Conservation (phyloP, 2,888 invertebrate genomes). For the Drosophila nr. medialis region DNA sequence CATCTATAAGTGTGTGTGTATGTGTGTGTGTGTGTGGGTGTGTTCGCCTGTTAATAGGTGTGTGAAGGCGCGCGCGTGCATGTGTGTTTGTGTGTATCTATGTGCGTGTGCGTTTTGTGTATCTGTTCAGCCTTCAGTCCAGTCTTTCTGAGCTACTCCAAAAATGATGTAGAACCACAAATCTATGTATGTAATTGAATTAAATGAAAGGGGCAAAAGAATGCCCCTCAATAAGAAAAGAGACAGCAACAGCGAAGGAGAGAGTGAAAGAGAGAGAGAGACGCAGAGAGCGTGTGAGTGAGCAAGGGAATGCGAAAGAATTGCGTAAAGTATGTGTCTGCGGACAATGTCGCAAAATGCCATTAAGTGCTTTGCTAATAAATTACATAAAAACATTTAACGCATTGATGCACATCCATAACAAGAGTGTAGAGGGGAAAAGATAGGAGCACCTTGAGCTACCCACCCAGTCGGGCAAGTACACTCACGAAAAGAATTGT, state of each 20-base stretch:
- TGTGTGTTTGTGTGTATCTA: constrained; percentile 34
- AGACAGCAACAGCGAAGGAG: constrained; percentile 5
- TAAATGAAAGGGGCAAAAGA: constrained; percentile 54
- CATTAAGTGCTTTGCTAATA: constrained; percentile 67
- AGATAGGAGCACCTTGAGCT: constrained; percentile 3
- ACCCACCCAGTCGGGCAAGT: constrained; percentile 10
- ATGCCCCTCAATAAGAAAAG: constrained; percentile 50
- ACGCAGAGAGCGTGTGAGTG: background rate
- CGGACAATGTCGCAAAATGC: constrained; percentile 45
- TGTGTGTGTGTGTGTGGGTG: constrained; percentile 9
- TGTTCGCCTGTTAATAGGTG: constrained; percentile 1
- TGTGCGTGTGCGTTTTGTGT: constrained; percentile 67
- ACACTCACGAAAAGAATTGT: background rate
- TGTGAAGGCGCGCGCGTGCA: constrained; percentile 5
- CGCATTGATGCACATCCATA: constrained; percentile 46
- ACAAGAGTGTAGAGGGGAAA: constrained; percentile 13
- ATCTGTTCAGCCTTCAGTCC: constrained; percentile 58
- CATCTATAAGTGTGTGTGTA: constrained; percentile 1
- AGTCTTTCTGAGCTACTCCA: constrained; percentile 48
- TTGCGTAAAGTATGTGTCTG: constrained; percentile 67
- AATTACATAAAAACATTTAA: constrained; percentile 72
- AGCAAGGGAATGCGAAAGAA: constrained; percentile 36
- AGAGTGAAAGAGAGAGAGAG: constrained; percentile 2
- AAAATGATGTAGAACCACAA: constrained; percentile 55
- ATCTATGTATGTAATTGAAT: constrained; percentile 67